Evolutionary conservation across 2,113 vertebrate species (phyloP).

Genomic region (Osmerus eperlanus): DNA sequence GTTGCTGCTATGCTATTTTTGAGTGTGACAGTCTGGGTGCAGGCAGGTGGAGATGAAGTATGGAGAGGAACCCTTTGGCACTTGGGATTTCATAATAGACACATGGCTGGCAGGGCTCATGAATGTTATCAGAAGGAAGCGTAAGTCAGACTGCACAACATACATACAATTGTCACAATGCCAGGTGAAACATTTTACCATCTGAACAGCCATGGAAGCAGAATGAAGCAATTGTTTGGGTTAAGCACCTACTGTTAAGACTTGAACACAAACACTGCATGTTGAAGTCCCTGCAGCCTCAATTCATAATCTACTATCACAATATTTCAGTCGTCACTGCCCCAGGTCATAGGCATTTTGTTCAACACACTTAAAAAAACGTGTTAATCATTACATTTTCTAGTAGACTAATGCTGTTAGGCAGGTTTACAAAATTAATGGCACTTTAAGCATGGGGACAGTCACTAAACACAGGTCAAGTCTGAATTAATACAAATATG

Average conservation of each 20-base stretch:
- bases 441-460: no score
- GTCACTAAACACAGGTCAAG: no score
- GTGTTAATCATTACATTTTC: no score
- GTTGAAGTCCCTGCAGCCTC: no score
- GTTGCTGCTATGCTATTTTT: slow-evolving; percentile 16
- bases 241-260: no score
- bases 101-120: neutral
- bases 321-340: neutral
- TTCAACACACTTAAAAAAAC: neutral
- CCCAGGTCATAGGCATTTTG: neutral
- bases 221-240: no score
- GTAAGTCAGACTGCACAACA: neutral
- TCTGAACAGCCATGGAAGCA: neutral
- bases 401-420: no score
- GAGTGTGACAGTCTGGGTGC: neutral
- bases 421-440: no score
- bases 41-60: neutral
- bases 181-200: neutral
- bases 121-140: neutral
- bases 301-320: neutral
- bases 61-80: neutral
- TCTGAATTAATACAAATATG: no score
- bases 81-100: neutral
- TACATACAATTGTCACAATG: neutral
- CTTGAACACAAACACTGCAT: no score